A percentile compares a stretch with the other conserved stretches of the same genome.
phyloP scores from a whole-genome alignment of 2,888 invertebrate genomes.

The Pyralis farinalis region DNA sequence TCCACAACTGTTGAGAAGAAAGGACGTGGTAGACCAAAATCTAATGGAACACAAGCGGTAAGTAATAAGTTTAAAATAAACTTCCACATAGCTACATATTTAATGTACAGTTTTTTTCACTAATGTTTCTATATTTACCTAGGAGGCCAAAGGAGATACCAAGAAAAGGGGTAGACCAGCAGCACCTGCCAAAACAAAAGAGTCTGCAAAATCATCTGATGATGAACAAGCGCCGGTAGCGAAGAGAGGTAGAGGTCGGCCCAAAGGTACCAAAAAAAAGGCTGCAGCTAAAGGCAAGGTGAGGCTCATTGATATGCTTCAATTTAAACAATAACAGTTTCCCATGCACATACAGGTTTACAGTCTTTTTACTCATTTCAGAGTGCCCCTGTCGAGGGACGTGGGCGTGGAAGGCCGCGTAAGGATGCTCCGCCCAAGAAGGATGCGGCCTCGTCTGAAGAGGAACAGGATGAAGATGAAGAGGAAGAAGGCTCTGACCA shows the following conservation, averaged over 20 bases:
- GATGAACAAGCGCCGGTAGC: conserved; percentile 77
- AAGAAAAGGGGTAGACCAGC: conserved; percentile 73
- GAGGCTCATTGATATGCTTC: conserved; percentile 7
- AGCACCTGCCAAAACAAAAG: conserved; percentile 67
- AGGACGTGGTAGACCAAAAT: conserved; percentile 74
- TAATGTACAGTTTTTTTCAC: too few relatives aligned
- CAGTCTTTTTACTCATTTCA: conserved; percentile 22
- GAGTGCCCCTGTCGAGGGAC: conserved; percentile 61
- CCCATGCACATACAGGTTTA: too few relatives aligned
- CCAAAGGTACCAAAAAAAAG: conserved; percentile 80
- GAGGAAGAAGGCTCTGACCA: conserved; percentile 77
- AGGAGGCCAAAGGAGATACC: conserved; percentile 73
- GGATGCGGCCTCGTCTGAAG: conserved; percentile 71
- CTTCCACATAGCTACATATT: background rate
- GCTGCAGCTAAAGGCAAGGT: conserved; percentile 70
- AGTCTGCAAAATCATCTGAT: conserved; percentile 76
- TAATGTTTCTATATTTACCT: conserved; percentile 10
- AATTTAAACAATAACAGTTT: too few relatives aligned
- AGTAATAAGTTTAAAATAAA: conserved; percentile 21
- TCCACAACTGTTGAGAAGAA: conserved; percentile 76
- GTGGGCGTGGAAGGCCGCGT: conserved; percentile 72
- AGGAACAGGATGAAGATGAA: conserved; percentile 74
- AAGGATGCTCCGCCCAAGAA: conserved; percentile 75
- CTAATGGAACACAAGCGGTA: conserved; percentile 74
- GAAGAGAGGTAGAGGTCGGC: conserved; percentile 78